Evolutionary conservation across 2,888 invertebrate species (phyloP), one percentile per base, ranked within the genome.

Genomic region (Eristalis tenax): DNA sequence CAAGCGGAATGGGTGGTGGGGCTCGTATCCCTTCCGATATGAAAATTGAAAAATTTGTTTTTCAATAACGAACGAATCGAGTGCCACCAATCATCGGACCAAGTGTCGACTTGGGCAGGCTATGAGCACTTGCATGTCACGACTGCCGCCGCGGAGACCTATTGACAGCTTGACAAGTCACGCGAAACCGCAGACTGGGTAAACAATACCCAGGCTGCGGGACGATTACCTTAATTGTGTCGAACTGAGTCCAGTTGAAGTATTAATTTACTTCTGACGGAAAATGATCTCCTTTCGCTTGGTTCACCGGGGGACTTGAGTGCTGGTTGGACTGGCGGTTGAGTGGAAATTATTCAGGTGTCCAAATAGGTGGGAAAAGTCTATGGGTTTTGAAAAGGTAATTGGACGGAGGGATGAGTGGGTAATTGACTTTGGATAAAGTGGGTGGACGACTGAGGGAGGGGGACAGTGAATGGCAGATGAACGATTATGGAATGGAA

Each of bases 261-360:
- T 64, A 81, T 68, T 75, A 57, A 70, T 57, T 70, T 65, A 65
- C 57, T 75, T 70, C 40, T 50, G 15, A 43, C 32, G 75, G 56
- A 26, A 56, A 59, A 59, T 40, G 35, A 23, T 71, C 56, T 56
- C 28, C 13, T 26, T 18, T 15, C 28, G 22, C 26, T 28, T 1
- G 18, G 38, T 11, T 6, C 1, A 4, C 32, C 32, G 32, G 32
- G 32, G 32, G 32, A 32, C 22, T n/a, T 43, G 43, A 23, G 22
- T 40, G 18, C 8, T 15, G 35, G 23, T 1, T 5, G 1, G 4
- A 6, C n/a, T n/a, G n/a, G 63, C 13, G 22, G 38, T 10, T n/a
- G n/a, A 18, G 15, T 2, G 57, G 64, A 26, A 70, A 65, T 64
- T 26, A 78, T 78, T 80, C 73, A 80, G 80, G 80, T 80, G 80